Percentiles rank a stretch among this genome's conserved stretches.
Evolutionary conservation across 1,140 invertebrate species (phyloP).

Genomic region (Anagrus nilaparvatae): DNA sequence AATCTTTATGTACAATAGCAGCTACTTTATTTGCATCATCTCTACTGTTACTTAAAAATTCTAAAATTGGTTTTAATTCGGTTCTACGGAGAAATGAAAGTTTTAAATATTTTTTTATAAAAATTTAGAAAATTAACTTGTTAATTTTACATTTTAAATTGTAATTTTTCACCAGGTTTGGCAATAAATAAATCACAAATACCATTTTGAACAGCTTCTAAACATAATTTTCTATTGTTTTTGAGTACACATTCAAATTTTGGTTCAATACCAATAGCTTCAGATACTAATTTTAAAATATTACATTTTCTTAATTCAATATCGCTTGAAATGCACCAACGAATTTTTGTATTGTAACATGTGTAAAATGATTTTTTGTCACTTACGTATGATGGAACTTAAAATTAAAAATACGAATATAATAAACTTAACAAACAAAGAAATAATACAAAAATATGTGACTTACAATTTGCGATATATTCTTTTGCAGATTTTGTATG

Average conservation of each 20-base stretch:
- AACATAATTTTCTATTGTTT: constrained; percentile 46
- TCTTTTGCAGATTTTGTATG: too few relatives aligned
- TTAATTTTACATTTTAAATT: too few relatives aligned
- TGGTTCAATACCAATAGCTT: constrained; percentile 60
- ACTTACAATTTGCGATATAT: too few relatives aligned
- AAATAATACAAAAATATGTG: too few relatives aligned
- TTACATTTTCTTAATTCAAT: constrained; percentile 61
- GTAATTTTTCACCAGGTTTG: constrained; percentile 47
- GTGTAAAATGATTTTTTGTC: constrained; percentile 55
- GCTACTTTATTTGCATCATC: constrained; percentile 54
- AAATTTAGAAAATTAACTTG: too few relatives aligned
- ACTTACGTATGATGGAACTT: constrained; percentile 49
- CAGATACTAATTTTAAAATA: constrained; percentile 57
- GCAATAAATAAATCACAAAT: constrained; percentile 55
- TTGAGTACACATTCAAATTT: constrained; percentile 55
- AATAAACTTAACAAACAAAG: too few relatives aligned
- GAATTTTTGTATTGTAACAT: constrained; percentile 48
- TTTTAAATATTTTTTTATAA: too few relatives aligned
- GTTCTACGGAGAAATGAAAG: too few relatives aligned
- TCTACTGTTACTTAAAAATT: constrained; percentile 50
- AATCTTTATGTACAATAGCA: constrained; percentile 54
- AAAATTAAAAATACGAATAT: too few relatives aligned
- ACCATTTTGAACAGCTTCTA: constrained; percentile 49
- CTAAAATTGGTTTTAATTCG: constrained; percentile 56
- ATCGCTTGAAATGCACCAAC: constrained; percentile 43